Base-by-base conservation (phyloP, 2,888 invertebrate genomes). In the Melanostoma mellinum region DNA sequence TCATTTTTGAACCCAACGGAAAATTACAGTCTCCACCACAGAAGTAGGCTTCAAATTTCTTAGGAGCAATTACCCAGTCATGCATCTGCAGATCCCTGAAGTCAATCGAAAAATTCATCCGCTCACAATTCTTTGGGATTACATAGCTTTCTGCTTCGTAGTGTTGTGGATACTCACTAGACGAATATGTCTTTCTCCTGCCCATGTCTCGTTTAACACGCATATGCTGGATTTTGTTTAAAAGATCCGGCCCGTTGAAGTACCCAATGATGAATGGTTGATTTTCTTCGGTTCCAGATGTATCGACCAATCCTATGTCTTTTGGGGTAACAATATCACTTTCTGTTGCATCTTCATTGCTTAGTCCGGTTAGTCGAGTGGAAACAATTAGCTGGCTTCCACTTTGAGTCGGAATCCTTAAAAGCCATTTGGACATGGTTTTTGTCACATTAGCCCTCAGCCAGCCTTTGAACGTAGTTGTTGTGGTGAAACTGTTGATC, bases 1-100 rank as follows among this genome's bases (percentile, higher is more conserved):
- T 98, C 95, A 97, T 97, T 90, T 96, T 96, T 3, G 96, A 95
- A 88, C 96, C 97, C 74, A 98, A 92, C 0, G 98, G 98, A 89
- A 98, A 98, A 90, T 96, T 96, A 89, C 98, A 98, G 89, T 97
- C 96, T 0, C 98, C 98, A 86, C 95, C 95, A 91, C 98, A 98
- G 89, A 96, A 98, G 90, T 95, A 97, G 0, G 98, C 98, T 55
- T 96, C 96, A 89, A 97, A 98, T 33, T 98, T 98, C 88, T 96
- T 96, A 8, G 98, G 98, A 2, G 98, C 98, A 86, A 99, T 98
- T 85, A 98, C 97, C 97, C 97, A 98, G 89, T 97, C 96, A 94
- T 96, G 95, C 96, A 96, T 96, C 87, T 96, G 94, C 78, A 97
- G 92, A 89, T 97, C 96, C 88, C 95, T 95, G 90, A 98, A 98